Percentiles rank a stretch among this genome's conserved stretches.
phyloP scores from a whole-genome alignment of 2,888 invertebrate genomes.

The Myopa testacea region DNA sequence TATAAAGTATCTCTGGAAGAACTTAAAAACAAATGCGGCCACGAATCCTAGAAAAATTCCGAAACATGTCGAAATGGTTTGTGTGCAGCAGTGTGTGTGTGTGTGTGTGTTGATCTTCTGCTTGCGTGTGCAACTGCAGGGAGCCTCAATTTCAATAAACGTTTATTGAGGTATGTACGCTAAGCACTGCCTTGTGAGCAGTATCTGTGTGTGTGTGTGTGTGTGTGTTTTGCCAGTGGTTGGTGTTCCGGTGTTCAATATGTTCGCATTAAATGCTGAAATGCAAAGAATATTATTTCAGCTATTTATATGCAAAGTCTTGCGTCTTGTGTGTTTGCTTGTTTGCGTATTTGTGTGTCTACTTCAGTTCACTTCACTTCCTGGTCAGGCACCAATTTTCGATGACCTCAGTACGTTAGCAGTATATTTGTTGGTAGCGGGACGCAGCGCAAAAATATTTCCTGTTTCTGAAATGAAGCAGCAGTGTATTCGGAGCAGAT shows the following conservation, averaged over 20 bases:
- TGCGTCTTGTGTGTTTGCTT: no score
- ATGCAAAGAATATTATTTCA: background rate
- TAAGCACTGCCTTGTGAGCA: background rate
- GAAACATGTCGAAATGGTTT: constrained; percentile 2
- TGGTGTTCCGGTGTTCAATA: background rate
- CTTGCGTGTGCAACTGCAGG: background rate
- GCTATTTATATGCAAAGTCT: background rate
- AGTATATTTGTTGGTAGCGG: no score
- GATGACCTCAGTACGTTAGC: background rate
- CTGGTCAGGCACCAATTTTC: no score
- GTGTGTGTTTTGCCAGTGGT: background rate
- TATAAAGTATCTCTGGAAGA: background rate
- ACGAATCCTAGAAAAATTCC: background rate
- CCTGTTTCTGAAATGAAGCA: no score
- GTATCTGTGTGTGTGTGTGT: background rate
- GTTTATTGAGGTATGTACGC: background rate
- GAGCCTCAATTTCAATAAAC: constrained; percentile 23
- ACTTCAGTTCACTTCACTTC: no score
- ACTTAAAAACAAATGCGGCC: constrained; percentile 1
- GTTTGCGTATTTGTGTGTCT: no score
- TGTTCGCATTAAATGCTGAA: background rate
- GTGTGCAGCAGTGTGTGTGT: no score
- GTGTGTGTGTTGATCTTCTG: background rate
- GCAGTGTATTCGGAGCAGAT: no score
- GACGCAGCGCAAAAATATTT: no score